phyloP scores from a whole-genome alignment of 2,113 vertebrate genomes.

The Nanorana parkeri region DNA sequence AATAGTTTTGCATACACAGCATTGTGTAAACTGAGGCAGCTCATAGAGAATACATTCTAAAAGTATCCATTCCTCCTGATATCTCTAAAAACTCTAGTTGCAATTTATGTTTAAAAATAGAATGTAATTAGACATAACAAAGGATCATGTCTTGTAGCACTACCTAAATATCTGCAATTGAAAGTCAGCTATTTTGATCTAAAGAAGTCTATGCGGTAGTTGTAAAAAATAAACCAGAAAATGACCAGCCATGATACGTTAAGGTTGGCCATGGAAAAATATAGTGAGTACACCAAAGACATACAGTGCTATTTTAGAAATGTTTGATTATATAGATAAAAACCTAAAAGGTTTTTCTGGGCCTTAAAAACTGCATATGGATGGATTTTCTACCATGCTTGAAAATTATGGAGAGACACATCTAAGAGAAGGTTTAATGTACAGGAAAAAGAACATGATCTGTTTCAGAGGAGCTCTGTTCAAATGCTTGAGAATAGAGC shows the following conservation, averaged over 20 bases:
- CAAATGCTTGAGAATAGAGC: too few relatives aligned
- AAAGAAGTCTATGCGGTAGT: neutral
- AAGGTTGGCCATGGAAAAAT: neutral
- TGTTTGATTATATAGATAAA: too few relatives aligned
- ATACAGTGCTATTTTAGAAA: too few relatives aligned
- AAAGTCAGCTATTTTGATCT: neutral
- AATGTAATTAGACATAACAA: conserved; percentile 30
- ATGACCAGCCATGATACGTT: neutral
- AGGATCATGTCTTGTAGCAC: neutral
- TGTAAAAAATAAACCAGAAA: neutral
- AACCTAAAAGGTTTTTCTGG: too few relatives aligned
- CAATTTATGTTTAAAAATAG: conserved; percentile 42
- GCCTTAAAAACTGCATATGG: too few relatives aligned
- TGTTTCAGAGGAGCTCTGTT: too few relatives aligned
- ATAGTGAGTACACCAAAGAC: too few relatives aligned
- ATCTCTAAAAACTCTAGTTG: conserved; percentile 13
- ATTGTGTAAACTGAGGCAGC: conserved; percentile 44
- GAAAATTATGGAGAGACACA: too few relatives aligned
- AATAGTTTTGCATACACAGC: conserved; percentile 54
- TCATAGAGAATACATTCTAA: conserved; percentile 49
- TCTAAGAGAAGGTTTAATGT: too few relatives aligned
- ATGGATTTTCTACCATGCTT: too few relatives aligned
- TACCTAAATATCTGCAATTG: conserved; percentile 20
- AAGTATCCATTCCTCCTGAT: conserved; percentile 43
- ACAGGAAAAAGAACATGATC: too few relatives aligned